Conservation (phyloP, 2,113 vertebrate species). For the Paracanthobrama guichenoti region DNA sequence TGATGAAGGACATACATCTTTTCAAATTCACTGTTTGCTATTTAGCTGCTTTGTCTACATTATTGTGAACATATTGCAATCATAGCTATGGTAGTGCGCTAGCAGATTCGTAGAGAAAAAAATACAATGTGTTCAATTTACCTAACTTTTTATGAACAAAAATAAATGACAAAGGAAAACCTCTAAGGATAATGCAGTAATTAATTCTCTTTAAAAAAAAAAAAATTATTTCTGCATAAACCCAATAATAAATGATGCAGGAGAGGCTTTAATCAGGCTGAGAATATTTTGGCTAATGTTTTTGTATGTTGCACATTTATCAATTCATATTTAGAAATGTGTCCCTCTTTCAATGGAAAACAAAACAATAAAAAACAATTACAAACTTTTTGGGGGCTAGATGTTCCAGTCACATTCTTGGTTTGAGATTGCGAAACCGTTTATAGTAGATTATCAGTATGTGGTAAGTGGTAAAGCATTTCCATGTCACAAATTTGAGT, state of each 20-base stretch:
- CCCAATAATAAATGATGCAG: background rate
- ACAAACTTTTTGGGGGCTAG: background rate
- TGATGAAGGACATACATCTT: constrained; percentile 1
- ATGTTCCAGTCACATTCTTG: constrained; percentile 53
- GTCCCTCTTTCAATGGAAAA: background rate
- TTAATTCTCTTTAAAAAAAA: background rate
- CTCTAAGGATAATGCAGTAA: background rate
- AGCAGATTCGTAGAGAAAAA: background rate
- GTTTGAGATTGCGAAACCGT: constrained; percentile 63
- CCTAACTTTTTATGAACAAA: background rate
- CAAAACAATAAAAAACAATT: background rate
- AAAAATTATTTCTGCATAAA: background rate
- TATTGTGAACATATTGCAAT: constrained; percentile 22
- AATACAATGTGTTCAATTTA: background rate
- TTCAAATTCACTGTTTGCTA: background rate
- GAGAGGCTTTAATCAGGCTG: background rate
- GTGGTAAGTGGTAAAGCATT: constrained; percentile 58
- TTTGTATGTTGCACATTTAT: background rate
- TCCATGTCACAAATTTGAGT: constrained; percentile 64
- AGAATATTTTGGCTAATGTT: background rate
- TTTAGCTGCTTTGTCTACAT: background rate
- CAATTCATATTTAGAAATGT: background rate
- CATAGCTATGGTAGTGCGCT: background rate
- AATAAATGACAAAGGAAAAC: background rate
- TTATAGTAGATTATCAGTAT: constrained; percentile 53